Percentiles rank a stretch among this genome's conserved stretches.
Conservation (phyloP, 1,140 invertebrate genomes). For the Cardiocondyla obscurior region DNA sequence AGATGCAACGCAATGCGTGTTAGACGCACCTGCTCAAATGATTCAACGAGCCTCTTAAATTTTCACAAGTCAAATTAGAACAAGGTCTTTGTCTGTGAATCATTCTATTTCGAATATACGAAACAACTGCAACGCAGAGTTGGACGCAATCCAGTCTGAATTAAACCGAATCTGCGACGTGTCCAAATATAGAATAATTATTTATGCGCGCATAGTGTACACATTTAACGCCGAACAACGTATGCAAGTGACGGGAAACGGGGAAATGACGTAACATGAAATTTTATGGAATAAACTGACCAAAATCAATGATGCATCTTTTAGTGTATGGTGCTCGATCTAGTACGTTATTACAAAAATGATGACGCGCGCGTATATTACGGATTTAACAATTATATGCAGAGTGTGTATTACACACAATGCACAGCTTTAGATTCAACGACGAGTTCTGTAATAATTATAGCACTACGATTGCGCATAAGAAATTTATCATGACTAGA, state of each 20-base stretch:
- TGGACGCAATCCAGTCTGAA: conserved; percentile 65
- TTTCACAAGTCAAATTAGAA: conserved; percentile 66
- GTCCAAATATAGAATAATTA: conserved; percentile 46
- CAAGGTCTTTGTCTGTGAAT: conserved; percentile 72
- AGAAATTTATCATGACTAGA: conserved; percentile 19
- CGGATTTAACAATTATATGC: not conserved
- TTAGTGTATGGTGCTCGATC: not conserved
- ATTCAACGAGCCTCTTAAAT: conserved; percentile 56
- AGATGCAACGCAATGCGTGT: not conserved
- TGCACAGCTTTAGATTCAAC: not conserved
- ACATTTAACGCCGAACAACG: conserved; percentile 12
- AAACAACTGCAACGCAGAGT: conserved; percentile 57
- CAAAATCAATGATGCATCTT: not conserved
- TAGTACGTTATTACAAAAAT: not conserved
- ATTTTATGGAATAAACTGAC: not conserved
- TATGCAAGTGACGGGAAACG: not conserved
- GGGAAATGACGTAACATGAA: not conserved
- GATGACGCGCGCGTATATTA: not conserved
- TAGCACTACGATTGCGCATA: not conserved
- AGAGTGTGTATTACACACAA: conserved; percentile 1
- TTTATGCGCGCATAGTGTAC: conserved; percentile 27
- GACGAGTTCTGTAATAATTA: conserved; percentile 1
- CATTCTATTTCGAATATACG: conserved; percentile 68
- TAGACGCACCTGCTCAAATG: conserved; percentile 4
- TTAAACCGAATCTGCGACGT: conserved; percentile 27